phyloP scores from a whole-genome alignment of 2,888 invertebrate genomes.

The Carpatolechia fugitivella region DNA sequence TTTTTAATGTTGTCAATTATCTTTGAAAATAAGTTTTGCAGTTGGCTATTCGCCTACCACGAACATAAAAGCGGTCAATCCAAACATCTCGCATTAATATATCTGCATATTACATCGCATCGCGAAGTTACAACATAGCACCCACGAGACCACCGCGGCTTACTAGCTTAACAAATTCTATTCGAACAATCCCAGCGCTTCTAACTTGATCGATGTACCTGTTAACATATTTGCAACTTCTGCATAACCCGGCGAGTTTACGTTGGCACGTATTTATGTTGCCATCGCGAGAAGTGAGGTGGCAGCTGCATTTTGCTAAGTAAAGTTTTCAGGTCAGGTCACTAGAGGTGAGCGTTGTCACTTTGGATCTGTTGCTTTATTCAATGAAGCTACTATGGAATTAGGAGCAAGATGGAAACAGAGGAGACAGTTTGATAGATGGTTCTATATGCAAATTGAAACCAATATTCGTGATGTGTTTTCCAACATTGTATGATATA shows the following conservation, averaged over 20 bases:
- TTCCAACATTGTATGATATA: too few species aligned
- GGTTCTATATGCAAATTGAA: neutral
- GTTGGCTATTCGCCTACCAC: too few species aligned
- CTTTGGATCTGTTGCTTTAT: conserved; percentile 4
- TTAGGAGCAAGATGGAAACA: neutral
- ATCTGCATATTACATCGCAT: conserved; percentile 11
- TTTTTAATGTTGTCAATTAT: too few species aligned
- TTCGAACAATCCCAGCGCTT: conserved; percentile 41
- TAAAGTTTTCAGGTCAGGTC: conserved; percentile 14
- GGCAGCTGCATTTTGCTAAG: conserved; percentile 26
- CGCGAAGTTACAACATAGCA: conserved; percentile 30
- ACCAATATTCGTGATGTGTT: too few species aligned
- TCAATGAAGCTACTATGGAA: conserved; percentile 6
- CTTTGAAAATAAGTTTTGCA: too few species aligned
- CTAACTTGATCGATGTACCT: conserved; percentile 49
- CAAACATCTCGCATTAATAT: conserved; percentile 14
- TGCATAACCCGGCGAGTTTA: conserved; percentile 27
- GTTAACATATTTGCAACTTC: conserved; percentile 46
- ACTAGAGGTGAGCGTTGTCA: conserved; percentile 13
- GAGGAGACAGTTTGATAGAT: neutral
- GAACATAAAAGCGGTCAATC: conserved; percentile 2
- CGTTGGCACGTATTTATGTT: conserved; percentile 23
- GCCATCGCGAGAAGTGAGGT: conserved; percentile 20
- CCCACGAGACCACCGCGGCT: conserved; percentile 25
- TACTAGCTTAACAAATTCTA: conserved; percentile 46